Base-by-base conservation (phyloP, 2,888 invertebrate genomes). In the Scrobipalpa atriplicella region DNA sequence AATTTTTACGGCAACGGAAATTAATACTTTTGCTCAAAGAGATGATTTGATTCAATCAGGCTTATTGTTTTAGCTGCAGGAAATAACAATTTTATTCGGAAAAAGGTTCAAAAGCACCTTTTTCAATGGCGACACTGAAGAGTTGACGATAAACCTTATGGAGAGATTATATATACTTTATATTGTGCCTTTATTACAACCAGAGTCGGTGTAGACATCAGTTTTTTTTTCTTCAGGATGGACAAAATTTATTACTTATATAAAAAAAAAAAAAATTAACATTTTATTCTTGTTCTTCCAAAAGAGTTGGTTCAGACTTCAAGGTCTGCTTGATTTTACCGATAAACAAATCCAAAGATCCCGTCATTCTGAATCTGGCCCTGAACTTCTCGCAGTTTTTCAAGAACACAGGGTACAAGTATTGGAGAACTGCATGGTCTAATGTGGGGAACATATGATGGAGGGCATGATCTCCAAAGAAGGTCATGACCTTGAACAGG, bases 381-480 rank as follows among this genome's bases (percentile, higher is more conserved):
- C 90, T 92, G 75, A 95, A 96, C 75, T 96, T 94, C 51, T 93
- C 78, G 73, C 95, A 94, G 7, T 95, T 94, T 69, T 95, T 85
- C 16, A 94, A 73, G 67, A 95, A 94, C 0, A 94, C 89, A 0
- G 95, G 94, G 75, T 95, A 94, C 16, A 97, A 86, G 66, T 95
- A 90, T 7, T 93, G 93, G 38, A 97, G 83, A 29, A 95, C 87
- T 0, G 94, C 94, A 76, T 97, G 97, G 80, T 97, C 97, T 6
- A 97, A 76, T 0, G 96, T 29, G 29, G 29, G 97, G 75, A 97
- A 95, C 21, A 97, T 86, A 84, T 97, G 97, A 80, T 97, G 97
- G 8, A 97, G 87, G 0, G 94, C 90, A 77, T 97, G 97, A 67
- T 96, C 95, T 0, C 97, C 97, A 73, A 96, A 97, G 76, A 95